phyloP scores from a whole-genome alignment of 1,140 invertebrate genomes.

The Trinorchestia longiramus region DNA sequence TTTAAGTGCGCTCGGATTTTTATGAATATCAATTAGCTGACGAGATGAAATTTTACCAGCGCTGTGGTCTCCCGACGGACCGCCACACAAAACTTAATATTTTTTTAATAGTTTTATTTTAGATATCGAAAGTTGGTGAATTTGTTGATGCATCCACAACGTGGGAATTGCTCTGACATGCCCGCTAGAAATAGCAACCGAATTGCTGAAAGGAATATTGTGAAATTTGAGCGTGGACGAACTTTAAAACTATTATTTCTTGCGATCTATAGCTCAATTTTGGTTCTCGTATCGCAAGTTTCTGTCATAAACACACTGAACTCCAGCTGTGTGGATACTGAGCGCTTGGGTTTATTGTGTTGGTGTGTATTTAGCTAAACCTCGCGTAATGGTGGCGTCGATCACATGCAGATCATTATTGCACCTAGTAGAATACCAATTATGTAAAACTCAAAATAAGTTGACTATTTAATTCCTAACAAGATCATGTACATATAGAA shows the following conservation, averaged over 20 bases:
- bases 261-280: background rate
- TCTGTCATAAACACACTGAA: too few relatives aligned
- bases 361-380: too few relatives aligned
- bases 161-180: background rate
- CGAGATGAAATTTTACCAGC: background rate
- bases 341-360: too few relatives aligned
- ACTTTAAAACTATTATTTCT: background rate
- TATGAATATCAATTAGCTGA: background rate
- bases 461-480: too few relatives aligned
- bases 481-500: too few relatives aligned
- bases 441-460: too few relatives aligned
- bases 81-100: background rate
- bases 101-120: background rate
- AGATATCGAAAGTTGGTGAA: background rate
- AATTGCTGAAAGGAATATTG: background rate
- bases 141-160: background rate
- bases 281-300: background rate
- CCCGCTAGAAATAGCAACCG: background rate
- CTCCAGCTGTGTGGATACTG: too few relatives aligned
- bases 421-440: too few relatives aligned
- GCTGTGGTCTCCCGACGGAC: background rate
- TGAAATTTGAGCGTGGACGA: background rate
- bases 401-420: too few relatives aligned
- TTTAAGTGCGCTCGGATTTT: background rate
- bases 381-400: too few relatives aligned